Percentiles rank a stretch among this genome's conserved stretches.
These are phyloP conservation scores for Acanthopagrus latus DNA, from an alignment of 2,797 vertebrate genomes.

Conservation along the genomic window DNA sequence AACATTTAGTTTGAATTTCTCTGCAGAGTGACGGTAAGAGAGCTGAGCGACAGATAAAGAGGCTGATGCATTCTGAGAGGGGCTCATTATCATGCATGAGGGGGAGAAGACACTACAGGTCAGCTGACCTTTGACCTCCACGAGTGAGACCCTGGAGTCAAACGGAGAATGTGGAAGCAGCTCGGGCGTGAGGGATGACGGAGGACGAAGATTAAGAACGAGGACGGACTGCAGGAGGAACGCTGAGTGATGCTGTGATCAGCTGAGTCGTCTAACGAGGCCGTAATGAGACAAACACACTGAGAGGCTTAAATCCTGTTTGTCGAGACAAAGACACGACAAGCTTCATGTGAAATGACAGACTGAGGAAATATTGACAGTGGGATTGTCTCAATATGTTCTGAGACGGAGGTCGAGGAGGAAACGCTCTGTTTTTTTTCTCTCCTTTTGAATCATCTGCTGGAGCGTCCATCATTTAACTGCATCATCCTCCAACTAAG, in stretches of 20 bases:
- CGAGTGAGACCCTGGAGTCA: constrained; percentile 30
- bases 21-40: not conserved
- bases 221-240: not conserved
- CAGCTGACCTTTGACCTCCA: constrained; percentile 43
- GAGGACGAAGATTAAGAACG: not conserved
- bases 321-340: not conserved
- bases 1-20: not conserved
- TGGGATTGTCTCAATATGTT: not conserved
- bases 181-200: constrained; percentile 8
- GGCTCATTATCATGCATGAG: constrained; percentile 34
- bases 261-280: not conserved
- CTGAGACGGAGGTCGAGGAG: not conserved
- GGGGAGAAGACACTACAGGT: not conserved
- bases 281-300: constrained; percentile 14
- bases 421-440: too few species aligned
- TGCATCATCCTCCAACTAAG: too few species aligned
- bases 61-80: constrained; percentile 10
- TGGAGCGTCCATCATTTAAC: too few species aligned
- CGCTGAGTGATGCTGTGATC: not conserved
- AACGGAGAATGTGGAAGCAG: constrained; percentile 42
- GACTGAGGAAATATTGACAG: constrained; percentile 2
- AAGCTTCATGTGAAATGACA: constrained; percentile 10
- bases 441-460: not conserved
- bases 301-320: constrained; percentile 27
- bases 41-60: not conserved